These are phyloP conservation scores for Steatornis caripensis DNA, from an alignment of 2,113 vertebrate genomes.

Conservation along the genomic window DNA sequence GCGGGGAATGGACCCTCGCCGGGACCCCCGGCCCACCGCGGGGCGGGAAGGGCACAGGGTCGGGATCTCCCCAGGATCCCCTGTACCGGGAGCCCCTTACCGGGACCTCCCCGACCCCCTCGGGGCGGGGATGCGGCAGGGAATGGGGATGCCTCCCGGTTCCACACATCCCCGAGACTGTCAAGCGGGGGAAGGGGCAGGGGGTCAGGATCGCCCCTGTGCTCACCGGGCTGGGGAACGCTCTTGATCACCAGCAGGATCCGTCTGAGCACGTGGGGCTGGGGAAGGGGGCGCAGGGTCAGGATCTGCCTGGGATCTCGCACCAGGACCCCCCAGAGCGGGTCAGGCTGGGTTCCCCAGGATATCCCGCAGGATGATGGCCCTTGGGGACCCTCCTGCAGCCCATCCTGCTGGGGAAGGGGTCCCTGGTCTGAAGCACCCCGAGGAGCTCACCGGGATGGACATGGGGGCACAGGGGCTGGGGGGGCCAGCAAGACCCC, in stretches of 20 bases:
- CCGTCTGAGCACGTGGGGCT: background rate
- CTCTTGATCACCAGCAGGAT: background rate
- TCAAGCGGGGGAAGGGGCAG: background rate
- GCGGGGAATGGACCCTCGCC: background rate
- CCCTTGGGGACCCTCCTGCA: background rate
- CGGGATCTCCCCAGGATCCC: background rate
- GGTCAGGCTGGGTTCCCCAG: background rate
- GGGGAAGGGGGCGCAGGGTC: background rate
- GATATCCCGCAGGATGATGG: background rate
- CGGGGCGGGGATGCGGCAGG: background rate
- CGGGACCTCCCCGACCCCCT: background rate
- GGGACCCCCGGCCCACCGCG: background rate
- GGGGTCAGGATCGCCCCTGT: too few species aligned
- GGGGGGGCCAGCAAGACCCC: background rate
- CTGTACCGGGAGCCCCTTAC: background rate
- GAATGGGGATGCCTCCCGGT: background rate
- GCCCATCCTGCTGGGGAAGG: background rate
- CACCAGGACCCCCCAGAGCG: background rate
- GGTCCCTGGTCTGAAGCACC: background rate
- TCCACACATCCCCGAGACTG: fast-evolving
- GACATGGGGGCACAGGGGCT: fast-evolving
- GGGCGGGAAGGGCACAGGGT: background rate
- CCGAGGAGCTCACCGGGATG: background rate
- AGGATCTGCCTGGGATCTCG: fast-evolving
- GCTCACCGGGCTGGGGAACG: background rate